Evolutionary conservation across 2,113 vertebrate genomes (phyloP), one percentile per base, ranked within the genome.

Genomic region (Seriola aureovittata): DNA sequence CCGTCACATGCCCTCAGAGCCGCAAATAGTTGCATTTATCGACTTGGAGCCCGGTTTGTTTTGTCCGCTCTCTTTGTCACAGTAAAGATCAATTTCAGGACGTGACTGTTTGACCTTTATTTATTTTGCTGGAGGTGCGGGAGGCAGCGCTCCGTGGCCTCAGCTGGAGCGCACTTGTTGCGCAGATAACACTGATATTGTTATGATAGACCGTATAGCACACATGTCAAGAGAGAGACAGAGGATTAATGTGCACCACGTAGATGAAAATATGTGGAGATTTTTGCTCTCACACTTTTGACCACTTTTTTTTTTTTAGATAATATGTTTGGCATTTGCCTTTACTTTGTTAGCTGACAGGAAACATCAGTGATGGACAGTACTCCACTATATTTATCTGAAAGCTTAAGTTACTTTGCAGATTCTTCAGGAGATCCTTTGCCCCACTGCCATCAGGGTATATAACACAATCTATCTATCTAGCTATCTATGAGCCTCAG

Each of bases 151-250:
- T 25, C 29, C 12, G 44, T 57, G 21, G 19, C 10, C 19, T 3
- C 36, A 42, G 34, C 55, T 46, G 29, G 32, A 50, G 50, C 34
- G 19, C 68, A 48, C 65, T 62, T 83, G 65, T 57, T 57, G 71
- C 54, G 16, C 85, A 58, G 70, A 46, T 85, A 11, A 46, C 86
- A 59, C 29, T 1, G 34, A 23, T 46, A 13, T 36, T 62, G 75
- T 75, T 58, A 34, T 67, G 40, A 59, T 23, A 48, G 32, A 29
- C 23, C 21, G 8, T 12, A 5, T 50, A 4, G 19, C 16, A n/a
- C 50, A n/a, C 19, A 12, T 1, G 21, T 3, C 29, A 8, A n/a
- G 29, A 38, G 14, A 10, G 8, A 60, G 1, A 17, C 34, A 48
- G 16, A 69, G 13, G 12, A 52, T 64, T 4, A 11, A 50, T 36